These are phyloP conservation scores for Delphinus delphis DNA, from an alignment of 2,113 vertebrate species.

Conservation along the genomic window DNA sequence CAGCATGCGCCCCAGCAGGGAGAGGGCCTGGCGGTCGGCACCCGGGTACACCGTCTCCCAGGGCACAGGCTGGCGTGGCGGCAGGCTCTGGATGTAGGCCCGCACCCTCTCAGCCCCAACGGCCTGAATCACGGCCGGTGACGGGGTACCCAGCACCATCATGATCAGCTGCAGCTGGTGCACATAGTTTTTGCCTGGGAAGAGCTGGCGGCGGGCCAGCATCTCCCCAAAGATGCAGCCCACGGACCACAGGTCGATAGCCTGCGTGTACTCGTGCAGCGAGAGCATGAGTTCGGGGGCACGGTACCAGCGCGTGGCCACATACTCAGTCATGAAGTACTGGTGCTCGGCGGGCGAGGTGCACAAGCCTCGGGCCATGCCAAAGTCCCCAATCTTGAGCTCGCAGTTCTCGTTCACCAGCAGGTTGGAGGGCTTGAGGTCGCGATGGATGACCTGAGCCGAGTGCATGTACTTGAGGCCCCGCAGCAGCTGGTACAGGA, in stretches of 20 bases:
- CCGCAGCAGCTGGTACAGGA: constrained; percentile 95
- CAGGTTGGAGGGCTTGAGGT: constrained; percentile 96
- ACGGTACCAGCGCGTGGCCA: constrained; percentile 97
- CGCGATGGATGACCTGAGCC: constrained; percentile 96
- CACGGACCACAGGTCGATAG: constrained; percentile 96
- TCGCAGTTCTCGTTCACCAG: constrained; percentile 98
- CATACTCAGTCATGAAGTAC: constrained; percentile 96
- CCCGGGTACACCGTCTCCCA: constrained; percentile 88
- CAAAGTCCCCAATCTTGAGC: constrained; percentile 97
- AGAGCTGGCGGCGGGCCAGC: constrained; percentile 93
- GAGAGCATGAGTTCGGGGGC: constrained; percentile 95
- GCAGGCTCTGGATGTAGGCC: constrained; percentile 92
- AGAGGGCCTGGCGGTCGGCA: constrained; percentile 88
- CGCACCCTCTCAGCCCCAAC: constrained; percentile 94
- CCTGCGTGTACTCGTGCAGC: constrained; percentile 92
- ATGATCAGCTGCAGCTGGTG: constrained; percentile 96
- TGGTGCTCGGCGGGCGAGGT: constrained; percentile 89
- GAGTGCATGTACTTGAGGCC: constrained; percentile 98
- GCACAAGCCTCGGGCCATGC: constrained; percentile 95
- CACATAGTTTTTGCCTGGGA: constrained; percentile 94
- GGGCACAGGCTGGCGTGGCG: constrained; percentile 87
- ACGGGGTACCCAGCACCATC: constrained; percentile 92
- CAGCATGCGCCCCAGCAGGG: constrained; percentile 88
- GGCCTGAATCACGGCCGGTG: constrained; percentile 87
- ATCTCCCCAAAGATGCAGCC: constrained; percentile 98